phyloP scores from a whole-genome alignment of 2,888 invertebrate species.

The Empis stercorea region DNA sequence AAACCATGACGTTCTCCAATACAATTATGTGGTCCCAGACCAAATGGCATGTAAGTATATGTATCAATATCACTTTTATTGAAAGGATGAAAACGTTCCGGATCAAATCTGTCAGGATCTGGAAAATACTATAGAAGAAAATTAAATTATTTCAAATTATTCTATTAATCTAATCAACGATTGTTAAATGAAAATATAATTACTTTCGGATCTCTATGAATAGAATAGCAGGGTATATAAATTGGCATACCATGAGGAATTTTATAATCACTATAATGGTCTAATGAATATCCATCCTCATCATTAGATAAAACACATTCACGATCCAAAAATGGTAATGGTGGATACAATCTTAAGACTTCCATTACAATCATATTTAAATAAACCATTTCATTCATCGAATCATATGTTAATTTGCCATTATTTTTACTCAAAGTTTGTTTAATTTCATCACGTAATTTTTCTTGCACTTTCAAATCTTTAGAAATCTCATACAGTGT shows the following conservation, averaged over 20 bases:
- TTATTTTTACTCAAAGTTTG: constrained; percentile 24
- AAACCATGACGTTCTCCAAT: constrained; percentile 34
- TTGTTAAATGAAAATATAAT: no score
- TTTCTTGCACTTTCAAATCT: constrained; percentile 33
- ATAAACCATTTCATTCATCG: constrained; percentile 34
- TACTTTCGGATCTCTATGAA: constrained; percentile 33
- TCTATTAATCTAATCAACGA: constrained; percentile 16
- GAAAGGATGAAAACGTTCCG: constrained; percentile 31
- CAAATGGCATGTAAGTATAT: constrained; percentile 34
- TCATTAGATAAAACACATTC: constrained; percentile 15
- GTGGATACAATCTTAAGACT: constrained; percentile 30
- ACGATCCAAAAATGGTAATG: constrained; percentile 32
- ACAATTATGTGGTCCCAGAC: constrained; percentile 32
- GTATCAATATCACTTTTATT: constrained; percentile 27
- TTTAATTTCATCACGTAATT: constrained; percentile 35
- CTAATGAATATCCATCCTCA: constrained; percentile 21
- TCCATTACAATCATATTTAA: constrained; percentile 36
- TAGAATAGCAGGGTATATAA: constrained; percentile 26
- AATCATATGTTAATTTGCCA: constrained; percentile 31
- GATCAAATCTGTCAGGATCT: constrained; percentile 29
- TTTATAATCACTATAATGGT: constrained; percentile 24
- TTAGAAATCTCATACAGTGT: constrained; percentile 33
- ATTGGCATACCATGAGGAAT: constrained; percentile 28
- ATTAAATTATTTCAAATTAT: constrained; percentile 16
- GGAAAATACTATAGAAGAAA: constrained; percentile 24